Percentiles rank a stretch among this genome's conserved stretches.
Evolutionary conservation across 2,888 invertebrate species (phyloP).

Genomic region (Spilosoma lubricipeda): DNA sequence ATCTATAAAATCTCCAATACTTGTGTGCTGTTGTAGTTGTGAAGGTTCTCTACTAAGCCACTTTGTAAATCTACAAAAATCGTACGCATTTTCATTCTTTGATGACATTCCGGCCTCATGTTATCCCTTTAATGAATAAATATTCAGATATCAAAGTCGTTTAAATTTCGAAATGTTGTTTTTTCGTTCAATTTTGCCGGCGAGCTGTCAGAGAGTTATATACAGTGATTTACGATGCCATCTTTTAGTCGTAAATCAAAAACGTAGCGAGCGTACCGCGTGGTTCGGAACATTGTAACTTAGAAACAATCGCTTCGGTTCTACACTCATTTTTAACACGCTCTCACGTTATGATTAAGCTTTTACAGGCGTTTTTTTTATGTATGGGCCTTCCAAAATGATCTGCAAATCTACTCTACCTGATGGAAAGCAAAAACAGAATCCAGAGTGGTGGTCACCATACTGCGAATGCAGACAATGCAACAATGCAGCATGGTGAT

Average conservation of each 20-base stretch:
- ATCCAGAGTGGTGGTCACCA: no score
- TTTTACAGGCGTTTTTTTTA: constrained; percentile 15
- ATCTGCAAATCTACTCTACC: no score
- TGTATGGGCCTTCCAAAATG: no score
- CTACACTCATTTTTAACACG: constrained; percentile 43
- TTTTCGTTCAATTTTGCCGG: constrained; percentile 64
- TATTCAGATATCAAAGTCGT: constrained; percentile 39
- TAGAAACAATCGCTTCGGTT: constrained; percentile 62
- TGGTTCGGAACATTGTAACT: constrained; percentile 55
- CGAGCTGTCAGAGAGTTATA: constrained; percentile 56
- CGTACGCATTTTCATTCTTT: not conserved
- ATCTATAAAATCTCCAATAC: not conserved
- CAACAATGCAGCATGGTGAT: no score
- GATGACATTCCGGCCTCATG: not conserved
- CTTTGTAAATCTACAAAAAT: not conserved
- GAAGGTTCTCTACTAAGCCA: not conserved
- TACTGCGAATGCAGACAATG: no score
- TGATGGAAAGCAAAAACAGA: no score
- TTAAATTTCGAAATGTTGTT: constrained; percentile 55
- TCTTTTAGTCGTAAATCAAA: constrained; percentile 83
- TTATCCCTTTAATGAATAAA: constrained; percentile 1
- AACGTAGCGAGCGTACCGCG: constrained; percentile 56
- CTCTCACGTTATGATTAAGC: constrained; percentile 38
- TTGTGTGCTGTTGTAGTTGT: not conserved
- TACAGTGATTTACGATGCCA: constrained; percentile 78